Percentiles rank a stretch among this genome's conserved stretches.
Evolutionary conservation across 2,113 vertebrate species (phyloP).

Genomic region (Struthio camelus): DNA sequence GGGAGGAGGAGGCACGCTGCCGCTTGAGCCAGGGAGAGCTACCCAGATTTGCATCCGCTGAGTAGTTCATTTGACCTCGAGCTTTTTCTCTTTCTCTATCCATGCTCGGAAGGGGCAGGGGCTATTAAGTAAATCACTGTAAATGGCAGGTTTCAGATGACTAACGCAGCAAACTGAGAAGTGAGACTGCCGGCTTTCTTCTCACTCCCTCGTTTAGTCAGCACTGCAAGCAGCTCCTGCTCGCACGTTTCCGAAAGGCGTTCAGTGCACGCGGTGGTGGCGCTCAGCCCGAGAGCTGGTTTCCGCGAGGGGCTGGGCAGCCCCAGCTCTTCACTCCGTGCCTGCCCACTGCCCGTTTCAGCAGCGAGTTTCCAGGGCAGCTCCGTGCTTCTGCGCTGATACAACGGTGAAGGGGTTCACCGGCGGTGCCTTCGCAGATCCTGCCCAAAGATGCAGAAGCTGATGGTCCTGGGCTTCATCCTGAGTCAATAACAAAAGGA

Average conservation of each 20-base stretch:
- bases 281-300: too few relatives aligned
- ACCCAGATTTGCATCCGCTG: fast-evolving
- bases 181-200: not conserved
- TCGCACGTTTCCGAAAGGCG: not conserved
- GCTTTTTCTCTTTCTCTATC: not conserved
- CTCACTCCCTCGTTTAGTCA: not conserved
- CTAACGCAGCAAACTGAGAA: not conserved
- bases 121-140: not conserved
- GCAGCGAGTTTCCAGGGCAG: not conserved
- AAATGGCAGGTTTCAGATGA: not conserved
- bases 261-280: too few relatives aligned
- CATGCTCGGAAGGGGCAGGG: not conserved
- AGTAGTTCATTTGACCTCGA: fast-evolving
- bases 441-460: not conserved
- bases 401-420: fast-evolving
- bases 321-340: too few relatives aligned
- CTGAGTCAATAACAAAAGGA: not conserved
- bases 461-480: not conserved
- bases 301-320: too few relatives aligned
- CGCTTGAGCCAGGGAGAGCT: not conserved
- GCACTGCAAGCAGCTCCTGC: not conserved
- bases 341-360: too few relatives aligned
- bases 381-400: fast-evolving
- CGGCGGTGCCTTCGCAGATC: not conserved
- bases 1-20: not conserved